These are phyloP conservation scores for Cheirogaleus medius DNA, from an alignment of 2,113 vertebrate genomes.

Conservation along the genomic window DNA sequence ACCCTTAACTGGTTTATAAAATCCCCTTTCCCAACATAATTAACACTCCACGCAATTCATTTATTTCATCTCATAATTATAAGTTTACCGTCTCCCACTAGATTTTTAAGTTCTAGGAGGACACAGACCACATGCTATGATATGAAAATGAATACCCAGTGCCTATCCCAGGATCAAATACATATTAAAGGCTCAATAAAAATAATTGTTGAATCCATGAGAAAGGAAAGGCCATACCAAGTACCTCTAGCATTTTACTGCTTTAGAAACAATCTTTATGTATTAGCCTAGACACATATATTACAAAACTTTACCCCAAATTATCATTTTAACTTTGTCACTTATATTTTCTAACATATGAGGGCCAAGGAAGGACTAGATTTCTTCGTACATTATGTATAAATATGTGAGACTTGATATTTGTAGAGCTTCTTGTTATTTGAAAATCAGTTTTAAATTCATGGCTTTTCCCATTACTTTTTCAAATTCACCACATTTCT, in stretches of 20 bases:
- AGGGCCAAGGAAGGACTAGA: neutral
- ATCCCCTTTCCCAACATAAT: neutral
- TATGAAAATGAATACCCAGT: neutral
- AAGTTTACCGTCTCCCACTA: neutral
- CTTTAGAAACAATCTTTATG: too few species aligned
- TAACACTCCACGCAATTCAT: neutral
- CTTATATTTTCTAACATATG: too few species aligned
- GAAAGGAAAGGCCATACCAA: too few species aligned
- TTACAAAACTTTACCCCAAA: too few species aligned
- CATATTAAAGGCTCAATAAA: neutral
- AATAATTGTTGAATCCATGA: too few species aligned
- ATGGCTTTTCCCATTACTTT: neutral
- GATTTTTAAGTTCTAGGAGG: neutral
- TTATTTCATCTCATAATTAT: neutral
- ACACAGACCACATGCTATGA: neutral
- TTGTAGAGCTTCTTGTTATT: neutral
- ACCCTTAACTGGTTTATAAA: neutral
- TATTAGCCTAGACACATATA: too few species aligned
- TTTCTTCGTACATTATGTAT: neutral
- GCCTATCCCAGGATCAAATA: neutral
- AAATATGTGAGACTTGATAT: neutral
- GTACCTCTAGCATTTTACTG: too few species aligned
- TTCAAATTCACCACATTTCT: slow-evolving; percentile 20
- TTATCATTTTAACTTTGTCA: too few species aligned
- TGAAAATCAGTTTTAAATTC: neutral